Percentiles rank a stretch among this genome's conserved stretches.
These are phyloP conservation scores for Drosophila guanche DNA, from an alignment of 1,140 invertebrate genomes.

Conservation along the genomic window DNA sequence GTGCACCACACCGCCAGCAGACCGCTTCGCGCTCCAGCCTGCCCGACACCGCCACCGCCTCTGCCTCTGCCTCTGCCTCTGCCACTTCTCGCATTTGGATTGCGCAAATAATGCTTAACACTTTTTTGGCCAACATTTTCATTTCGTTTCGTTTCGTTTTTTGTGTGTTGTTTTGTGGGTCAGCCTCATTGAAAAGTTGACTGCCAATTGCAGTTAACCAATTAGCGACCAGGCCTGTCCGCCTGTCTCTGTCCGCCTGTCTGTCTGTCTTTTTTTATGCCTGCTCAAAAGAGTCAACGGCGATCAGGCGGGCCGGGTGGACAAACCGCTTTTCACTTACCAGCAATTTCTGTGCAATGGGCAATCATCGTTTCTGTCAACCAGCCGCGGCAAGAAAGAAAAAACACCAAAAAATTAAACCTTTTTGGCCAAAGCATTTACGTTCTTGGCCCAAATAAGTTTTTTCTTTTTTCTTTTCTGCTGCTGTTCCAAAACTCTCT, in stretches of 20 bases:
- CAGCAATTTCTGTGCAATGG: conserved; percentile 39
- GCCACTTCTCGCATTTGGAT: conserved; percentile 43
- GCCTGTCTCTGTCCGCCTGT: background rate
- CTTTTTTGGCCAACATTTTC: conserved; percentile 43
- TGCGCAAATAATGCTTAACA: conserved; percentile 57
- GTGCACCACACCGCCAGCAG: conserved; percentile 2
- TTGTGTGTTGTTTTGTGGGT: conserved; percentile 53
- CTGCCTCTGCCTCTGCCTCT: conserved; percentile 11
- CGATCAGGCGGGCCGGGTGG: conserved; percentile 11
- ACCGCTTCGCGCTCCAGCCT: background rate
- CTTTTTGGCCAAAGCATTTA: conserved; percentile 42
- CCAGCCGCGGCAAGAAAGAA: conserved; percentile 4
- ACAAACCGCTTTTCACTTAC: conserved; percentile 59
- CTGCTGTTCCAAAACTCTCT: conserved; percentile 15
- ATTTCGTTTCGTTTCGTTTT: conserved; percentile 8
- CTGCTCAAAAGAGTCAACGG: too few species aligned
- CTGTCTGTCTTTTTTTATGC: conserved; percentile 23
- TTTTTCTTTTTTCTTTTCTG: background rate
- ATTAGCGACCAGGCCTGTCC: too few species aligned
- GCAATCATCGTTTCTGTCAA: conserved; percentile 45
- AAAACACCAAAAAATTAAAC: conserved; percentile 14
- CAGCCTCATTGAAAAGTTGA: conserved; percentile 66
- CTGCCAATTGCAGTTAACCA: conserved; percentile 74
- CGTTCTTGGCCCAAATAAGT: conserved; percentile 71
- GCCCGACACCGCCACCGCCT: background rate